These are phyloP conservation scores for Eumacrocentrus americanus DNA, from an alignment of 2,888 invertebrate genomes.

Conservation along the genomic window DNA sequence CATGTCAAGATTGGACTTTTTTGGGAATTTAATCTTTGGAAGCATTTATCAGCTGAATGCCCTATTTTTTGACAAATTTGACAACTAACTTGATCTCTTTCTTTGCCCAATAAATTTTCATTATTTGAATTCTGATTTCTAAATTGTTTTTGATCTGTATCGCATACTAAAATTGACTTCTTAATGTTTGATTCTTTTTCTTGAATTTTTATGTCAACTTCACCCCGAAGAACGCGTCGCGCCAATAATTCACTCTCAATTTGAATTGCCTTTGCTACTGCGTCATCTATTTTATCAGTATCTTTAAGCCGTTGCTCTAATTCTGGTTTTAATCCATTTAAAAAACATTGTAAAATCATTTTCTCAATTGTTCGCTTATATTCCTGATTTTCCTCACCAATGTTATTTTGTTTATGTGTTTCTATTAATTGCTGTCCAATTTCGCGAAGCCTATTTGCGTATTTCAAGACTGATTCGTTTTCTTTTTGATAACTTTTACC, in stretches of 20 bases:
- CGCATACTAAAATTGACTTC: neutral
- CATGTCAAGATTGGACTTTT: too few species aligned
- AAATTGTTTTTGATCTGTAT: neutral
- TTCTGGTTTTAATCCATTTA: neutral
- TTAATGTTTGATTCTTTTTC: neutral
- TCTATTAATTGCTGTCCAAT: neutral
- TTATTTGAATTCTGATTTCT: too few species aligned
- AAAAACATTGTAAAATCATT: neutral
- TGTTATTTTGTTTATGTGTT: neutral
- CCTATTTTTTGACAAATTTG: neutral
- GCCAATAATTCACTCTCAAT: neutral
- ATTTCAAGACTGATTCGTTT: neutral
- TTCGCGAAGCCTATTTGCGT: neutral
- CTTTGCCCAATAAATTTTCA: too few species aligned
- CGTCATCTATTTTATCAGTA: neutral
- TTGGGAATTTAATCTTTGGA: too few species aligned
- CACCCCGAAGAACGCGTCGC: neutral
- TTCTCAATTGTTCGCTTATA: neutral
- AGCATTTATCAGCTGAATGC: neutral
- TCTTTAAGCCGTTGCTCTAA: neutral
- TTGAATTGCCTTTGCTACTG: neutral
- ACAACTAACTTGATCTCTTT: too few species aligned
- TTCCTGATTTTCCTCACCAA: neutral
- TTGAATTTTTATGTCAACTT: neutral
- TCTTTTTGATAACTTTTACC: neutral